Percentiles rank a stretch among this genome's conserved stretches.
These are phyloP conservation scores for Hyperoplus immaculatus DNA, from an alignment of 2,797 vertebrate species.

Conservation along the genomic window DNA sequence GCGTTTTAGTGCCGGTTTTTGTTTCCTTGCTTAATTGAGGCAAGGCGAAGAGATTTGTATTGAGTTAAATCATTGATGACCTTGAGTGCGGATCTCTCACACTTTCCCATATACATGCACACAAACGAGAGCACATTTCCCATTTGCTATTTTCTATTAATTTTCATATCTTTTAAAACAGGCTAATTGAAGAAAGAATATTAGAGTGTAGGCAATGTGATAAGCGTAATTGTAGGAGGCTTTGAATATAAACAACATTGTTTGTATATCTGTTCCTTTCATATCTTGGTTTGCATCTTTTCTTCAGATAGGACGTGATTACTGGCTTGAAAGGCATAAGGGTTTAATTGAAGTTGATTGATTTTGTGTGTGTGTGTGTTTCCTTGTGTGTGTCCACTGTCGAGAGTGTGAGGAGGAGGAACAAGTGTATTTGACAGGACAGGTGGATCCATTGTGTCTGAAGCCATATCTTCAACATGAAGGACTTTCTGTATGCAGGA, in stretches of 20 bases:
- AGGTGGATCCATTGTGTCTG: constrained; percentile 81
- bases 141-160: constrained; percentile 39
- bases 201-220: background rate
- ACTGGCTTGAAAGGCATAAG: constrained; percentile 3
- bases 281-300: background rate
- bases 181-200: background rate
- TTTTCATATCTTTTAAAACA: constrained; percentile 21
- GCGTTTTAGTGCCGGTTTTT: constrained; percentile 60
- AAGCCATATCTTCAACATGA: constrained; percentile 65
- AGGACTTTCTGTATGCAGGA: constrained; percentile 39
- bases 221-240: constrained; percentile 5
- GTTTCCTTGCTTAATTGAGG: constrained; percentile 63
- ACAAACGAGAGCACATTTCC: constrained; percentile 1
- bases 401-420: constrained; percentile 34
- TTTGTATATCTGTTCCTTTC: constrained; percentile 18
- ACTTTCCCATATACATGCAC: background rate
- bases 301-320: constrained; percentile 4
- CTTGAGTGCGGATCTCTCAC: constrained; percentile 19
- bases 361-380: constrained; percentile 14
- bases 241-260: constrained; percentile 14
- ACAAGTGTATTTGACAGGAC: constrained; percentile 73
- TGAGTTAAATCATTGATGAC: constrained; percentile 69
- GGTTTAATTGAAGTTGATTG: constrained; percentile 17
- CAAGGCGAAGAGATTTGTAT: constrained; percentile 31
- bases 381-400: constrained; percentile 15